Percentiles rank a stretch among this genome's conserved stretches.
phyloP scores from a whole-genome alignment of 1,140 invertebrate genomes.

The Trypoxylus dichotomus region DNA sequence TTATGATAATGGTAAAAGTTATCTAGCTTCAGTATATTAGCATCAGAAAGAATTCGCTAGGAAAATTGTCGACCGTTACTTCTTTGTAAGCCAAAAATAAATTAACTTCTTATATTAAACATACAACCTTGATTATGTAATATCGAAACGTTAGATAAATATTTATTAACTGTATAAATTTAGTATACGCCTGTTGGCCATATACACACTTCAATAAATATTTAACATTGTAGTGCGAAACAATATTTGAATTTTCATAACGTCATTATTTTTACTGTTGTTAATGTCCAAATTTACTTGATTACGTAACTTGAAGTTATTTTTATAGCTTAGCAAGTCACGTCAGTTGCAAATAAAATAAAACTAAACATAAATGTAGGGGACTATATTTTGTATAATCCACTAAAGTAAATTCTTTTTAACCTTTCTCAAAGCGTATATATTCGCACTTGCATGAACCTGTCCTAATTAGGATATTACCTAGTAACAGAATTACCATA shows the following conservation, averaged over 20 bases:
- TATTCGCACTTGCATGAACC: too few species aligned
- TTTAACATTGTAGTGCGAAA: background rate
- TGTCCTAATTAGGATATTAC: too few species aligned
- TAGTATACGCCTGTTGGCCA: background rate
- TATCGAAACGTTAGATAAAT: constrained; percentile 15
- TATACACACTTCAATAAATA: background rate
- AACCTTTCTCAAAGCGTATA: too few species aligned
- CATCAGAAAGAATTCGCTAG: too few species aligned
- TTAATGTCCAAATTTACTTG: constrained; percentile 2
- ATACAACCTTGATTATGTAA: constrained; percentile 6
- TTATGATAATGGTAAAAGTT: too few species aligned
- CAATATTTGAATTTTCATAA: constrained; percentile 10
- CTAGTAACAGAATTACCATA: too few species aligned
- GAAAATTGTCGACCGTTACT: too few species aligned
- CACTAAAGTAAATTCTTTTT: too few species aligned
- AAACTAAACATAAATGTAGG: too few species aligned
- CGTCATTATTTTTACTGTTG: background rate
- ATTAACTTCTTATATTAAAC: background rate
- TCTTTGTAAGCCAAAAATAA: background rate
- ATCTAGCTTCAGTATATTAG: too few species aligned
- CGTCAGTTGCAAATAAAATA: too few species aligned
- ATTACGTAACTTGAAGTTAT: background rate
- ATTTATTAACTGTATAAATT: background rate
- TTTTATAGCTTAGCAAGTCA: constrained; percentile 3
- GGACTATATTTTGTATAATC: too few species aligned